Percentiles rank a stretch among this genome's conserved stretches.
phyloP scores from a whole-genome alignment of 2,113 vertebrate species.

The Scomber japonicus region DNA sequence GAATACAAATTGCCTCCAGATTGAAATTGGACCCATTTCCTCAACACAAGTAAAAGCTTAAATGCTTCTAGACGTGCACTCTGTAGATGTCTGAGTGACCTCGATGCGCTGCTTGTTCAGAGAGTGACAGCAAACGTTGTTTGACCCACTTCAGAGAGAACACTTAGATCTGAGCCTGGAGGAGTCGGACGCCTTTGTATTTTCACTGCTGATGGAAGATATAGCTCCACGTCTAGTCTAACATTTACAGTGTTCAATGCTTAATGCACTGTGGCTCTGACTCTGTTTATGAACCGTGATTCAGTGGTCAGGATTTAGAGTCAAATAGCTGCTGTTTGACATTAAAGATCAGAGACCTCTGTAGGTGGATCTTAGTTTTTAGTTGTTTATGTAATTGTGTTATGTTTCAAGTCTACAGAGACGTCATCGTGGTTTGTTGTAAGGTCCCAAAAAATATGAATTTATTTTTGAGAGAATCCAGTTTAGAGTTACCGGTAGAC shows the following conservation, averaged over 20 bases:
- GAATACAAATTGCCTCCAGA: not conserved
- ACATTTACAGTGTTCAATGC: not conserved
- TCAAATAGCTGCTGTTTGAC: not conserved
- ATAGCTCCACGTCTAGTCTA: conserved; percentile 14
- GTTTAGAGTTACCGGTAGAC: no score
- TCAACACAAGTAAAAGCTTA: conserved; percentile 6
- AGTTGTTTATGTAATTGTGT: not conserved
- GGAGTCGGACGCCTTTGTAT: conserved; percentile 45
- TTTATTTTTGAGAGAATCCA: no score
- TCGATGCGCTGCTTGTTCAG: conserved; percentile 63
- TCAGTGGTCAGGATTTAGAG: conserved; percentile 6
- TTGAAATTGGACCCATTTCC: not conserved
- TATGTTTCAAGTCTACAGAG: no score
- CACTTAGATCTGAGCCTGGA: conserved; percentile 57
- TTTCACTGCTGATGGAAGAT: conserved; percentile 45
- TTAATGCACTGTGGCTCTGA: not conserved
- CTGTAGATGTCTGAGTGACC: conserved; percentile 62
- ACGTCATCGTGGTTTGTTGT: no score
- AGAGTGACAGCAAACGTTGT: conserved; percentile 63
- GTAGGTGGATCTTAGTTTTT: not conserved
- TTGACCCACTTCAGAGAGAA: conserved; percentile 75
- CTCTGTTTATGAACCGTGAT: not conserved
- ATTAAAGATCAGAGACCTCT: not conserved
- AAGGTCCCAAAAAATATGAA: no score
- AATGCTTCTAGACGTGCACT: conserved; percentile 30